phyloP scores from a whole-genome alignment of 2,797 vertebrate genomes.

The Vespertilio murinus region DNA sequence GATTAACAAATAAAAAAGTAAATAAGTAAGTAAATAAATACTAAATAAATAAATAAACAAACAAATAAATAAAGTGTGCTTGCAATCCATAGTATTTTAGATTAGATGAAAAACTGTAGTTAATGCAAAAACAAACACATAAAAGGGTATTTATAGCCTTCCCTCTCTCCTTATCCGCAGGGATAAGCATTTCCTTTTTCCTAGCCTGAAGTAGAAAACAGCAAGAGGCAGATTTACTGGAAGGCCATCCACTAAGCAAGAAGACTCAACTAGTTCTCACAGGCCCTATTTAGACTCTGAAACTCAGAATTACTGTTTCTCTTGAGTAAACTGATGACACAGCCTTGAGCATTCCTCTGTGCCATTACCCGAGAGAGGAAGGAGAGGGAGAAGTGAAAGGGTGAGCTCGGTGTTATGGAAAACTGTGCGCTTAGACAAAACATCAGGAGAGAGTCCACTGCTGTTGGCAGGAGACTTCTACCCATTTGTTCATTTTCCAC shows the following conservation, averaged over 20 bases:
- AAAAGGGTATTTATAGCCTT: background rate
- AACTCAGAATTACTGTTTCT: background rate
- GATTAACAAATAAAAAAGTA: no score
- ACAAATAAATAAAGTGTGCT: no score
- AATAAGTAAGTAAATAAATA: no score
- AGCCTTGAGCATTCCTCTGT: background rate
- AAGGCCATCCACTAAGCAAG: background rate
- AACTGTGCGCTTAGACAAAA: background rate
- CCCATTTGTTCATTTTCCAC: background rate
- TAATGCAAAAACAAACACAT: background rate
- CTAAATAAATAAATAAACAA: no score
- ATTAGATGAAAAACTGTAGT: background rate
- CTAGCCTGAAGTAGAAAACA: background rate
- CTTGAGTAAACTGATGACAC: background rate
- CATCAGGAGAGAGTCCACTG: background rate
- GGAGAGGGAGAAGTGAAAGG: background rate
- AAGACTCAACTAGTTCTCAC: background rate
- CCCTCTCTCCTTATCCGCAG: background rate
- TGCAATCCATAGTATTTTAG: background rate
- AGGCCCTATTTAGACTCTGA: background rate
- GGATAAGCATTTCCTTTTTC: background rate
- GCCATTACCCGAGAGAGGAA: background rate
- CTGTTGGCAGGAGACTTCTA: background rate
- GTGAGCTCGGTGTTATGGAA: background rate
- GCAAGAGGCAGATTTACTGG: background rate